Conservation (phyloP, 2,113 vertebrate species). For the Oriolus oriolus region DNA sequence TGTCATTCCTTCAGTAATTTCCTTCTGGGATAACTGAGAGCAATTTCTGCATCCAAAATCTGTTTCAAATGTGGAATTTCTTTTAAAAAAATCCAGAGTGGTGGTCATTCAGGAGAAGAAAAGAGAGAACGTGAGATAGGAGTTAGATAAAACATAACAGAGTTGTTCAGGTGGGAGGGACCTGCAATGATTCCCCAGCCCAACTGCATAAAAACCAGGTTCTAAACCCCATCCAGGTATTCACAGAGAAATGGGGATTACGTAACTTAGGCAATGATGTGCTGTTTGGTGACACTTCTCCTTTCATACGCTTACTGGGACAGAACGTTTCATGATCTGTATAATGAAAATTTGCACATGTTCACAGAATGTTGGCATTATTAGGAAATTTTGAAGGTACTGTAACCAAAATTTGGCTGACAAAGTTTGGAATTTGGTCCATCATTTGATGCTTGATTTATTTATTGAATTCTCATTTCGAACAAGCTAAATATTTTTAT, state of each 20-base stretch:
- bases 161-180: background rate
- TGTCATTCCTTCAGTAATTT: background rate
- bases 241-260: background rate
- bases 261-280: background rate
- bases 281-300: background rate
- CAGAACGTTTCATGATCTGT: background rate
- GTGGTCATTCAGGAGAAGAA: background rate
- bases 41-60: background rate
- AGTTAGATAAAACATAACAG: background rate
- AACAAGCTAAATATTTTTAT: background rate
- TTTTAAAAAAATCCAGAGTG: background rate
- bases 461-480: background rate
- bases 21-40: background rate
- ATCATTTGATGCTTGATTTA: background rate
- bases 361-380: background rate
- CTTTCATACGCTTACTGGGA: background rate
- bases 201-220: background rate
- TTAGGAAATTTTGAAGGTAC: background rate
- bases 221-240: background rate
- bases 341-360: background rate
- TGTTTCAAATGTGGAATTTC: background rate
- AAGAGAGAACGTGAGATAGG: background rate
- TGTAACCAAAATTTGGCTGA: background rate
- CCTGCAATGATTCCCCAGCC: background rate
- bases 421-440: background rate